Evolutionary conservation across 2,888 invertebrate genomes (phyloP), one percentile per base, ranked within the genome.

Genomic region (Orchesellides sinensis): DNA sequence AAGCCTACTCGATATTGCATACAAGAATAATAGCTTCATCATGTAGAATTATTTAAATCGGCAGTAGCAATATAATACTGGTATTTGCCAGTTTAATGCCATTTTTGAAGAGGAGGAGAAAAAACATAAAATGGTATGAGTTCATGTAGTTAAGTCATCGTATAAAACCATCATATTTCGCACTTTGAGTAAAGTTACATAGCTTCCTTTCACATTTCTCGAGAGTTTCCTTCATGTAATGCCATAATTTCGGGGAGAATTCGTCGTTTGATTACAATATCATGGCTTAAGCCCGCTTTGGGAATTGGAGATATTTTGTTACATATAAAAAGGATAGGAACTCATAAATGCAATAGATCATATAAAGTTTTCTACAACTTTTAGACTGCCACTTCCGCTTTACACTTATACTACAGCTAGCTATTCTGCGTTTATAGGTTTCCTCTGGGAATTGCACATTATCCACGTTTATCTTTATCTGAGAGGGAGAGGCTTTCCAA

Each of bases 381-480:
- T 40, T 10, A 40, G n/a, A 40, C 10, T 40, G 40, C 10, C n/a
- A n/a, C 40, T 40, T 14, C 40, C 10, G 32, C 35, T 21, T 32
- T 35, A 52, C 35, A 14, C 23, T 32, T 23, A 69, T 47, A 27
- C 52, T 54, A 17, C 19, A 23, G 19, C n/a, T n/a, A n/a, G n/a
- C 21, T 12, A 54, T 65, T 65, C 21, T n/a, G n/a, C 49, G 45
- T 40, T 68, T 77, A 59, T 68, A 47, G 49, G 19, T 59, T 47
- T 68, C 77, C 77, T 77, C 23, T 2, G 77, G 68, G 77, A 68
- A 77, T 77, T 77, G 29, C 45, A 47, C 77, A 77, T 77, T 77
- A 77, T 77, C 77, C 68, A 49, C 68, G 68, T 68, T 77, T 59
- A 77, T 68, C 68, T 59, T 56, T 68, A 77, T 77, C 77, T 77